A percentile compares a stretch with the other conserved stretches of the same genome.
phyloP scores from a whole-genome alignment of 2,888 invertebrate genomes.

The Calephelis perditalis region DNA sequence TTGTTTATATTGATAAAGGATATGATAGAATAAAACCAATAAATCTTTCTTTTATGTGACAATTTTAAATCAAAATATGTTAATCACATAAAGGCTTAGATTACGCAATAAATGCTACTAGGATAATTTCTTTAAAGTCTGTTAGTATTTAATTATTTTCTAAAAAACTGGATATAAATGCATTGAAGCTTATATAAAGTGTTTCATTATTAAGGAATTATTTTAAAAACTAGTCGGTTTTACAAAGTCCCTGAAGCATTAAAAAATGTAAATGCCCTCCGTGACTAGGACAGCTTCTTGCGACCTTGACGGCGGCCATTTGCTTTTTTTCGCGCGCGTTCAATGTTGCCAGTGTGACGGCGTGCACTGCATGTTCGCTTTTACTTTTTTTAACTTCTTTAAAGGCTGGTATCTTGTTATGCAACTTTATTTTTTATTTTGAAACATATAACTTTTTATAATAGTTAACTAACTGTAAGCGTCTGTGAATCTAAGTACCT shows the following conservation, averaged over 20 bases:
- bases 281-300: conserved; percentile 74
- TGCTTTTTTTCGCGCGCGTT: conserved; percentile 69
- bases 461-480: background rate
- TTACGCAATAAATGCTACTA: no score
- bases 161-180: conserved; percentile 23
- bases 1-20: no score
- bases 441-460: background rate
- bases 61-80: no score
- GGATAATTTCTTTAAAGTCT: no score
- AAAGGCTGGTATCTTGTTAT: conserved; percentile 53
- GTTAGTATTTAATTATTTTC: no score
- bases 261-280: conserved; percentile 72
- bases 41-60: no score
- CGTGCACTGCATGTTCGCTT: conserved; percentile 53
- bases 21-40: no score
- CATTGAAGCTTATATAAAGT: conserved; percentile 31
- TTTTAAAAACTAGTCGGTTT: conserved; percentile 44
- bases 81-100: no score
- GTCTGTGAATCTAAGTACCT: background rate
- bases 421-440: conserved; percentile 45
- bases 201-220: conserved; percentile 31
- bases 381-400: conserved; percentile 53
- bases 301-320: conserved; percentile 73
- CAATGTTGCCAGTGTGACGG: conserved; percentile 71
- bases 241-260: conserved; percentile 48